Evolutionary conservation across 2,888 invertebrate genomes (phyloP), one percentile per base, ranked within the genome.

Genomic region (Agonopterix heracliana): DNA sequence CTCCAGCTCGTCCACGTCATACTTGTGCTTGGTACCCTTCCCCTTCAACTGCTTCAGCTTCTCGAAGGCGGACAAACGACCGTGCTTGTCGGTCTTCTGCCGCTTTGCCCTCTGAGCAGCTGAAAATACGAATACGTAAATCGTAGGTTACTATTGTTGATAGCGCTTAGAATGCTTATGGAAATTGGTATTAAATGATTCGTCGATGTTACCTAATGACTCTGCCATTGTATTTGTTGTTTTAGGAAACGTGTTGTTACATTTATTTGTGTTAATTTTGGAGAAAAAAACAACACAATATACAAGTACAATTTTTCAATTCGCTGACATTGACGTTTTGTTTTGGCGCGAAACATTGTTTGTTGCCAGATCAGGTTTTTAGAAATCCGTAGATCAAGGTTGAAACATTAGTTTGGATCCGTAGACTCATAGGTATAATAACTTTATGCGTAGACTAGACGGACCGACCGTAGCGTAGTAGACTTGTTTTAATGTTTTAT

Each of bases 21-120:
- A 97, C 81, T 98, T 98, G 74, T 96, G 90, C 79, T 96, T 97
- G 5, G 90, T 90, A 9, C 96, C 96, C 55, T 85, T 86, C 12
- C 95, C 95, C 69, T 92, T 91, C 2, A 95, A 78, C 54, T 93
- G 90, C 66, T 92, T 94, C 9, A 97, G 82, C 66, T 90, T 93
- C 66, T 95, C 93, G 2, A 97, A 88, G 4, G 97, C 97, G 9
- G 95, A 93, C 54, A 91, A 81, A 46, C 94, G 90, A 10, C 94
- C 94, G 53, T 86, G 85, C 71, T 90, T 93, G 64, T 94, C 94
- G 38, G 90, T 78, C 70, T 92, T 93, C 64, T 92, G 92, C 42
- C 94, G 85, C 68, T 92, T 93, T 0, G 89, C 87, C 59, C 93
- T 84, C 53, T 79, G 78, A 43, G 64, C 71, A 61, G 84, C 86